Percentiles rank a stretch among this genome's conserved stretches.
phyloP scores from a whole-genome alignment of 2,888 invertebrate genomes.

The Chrysolina oricalcia region DNA sequence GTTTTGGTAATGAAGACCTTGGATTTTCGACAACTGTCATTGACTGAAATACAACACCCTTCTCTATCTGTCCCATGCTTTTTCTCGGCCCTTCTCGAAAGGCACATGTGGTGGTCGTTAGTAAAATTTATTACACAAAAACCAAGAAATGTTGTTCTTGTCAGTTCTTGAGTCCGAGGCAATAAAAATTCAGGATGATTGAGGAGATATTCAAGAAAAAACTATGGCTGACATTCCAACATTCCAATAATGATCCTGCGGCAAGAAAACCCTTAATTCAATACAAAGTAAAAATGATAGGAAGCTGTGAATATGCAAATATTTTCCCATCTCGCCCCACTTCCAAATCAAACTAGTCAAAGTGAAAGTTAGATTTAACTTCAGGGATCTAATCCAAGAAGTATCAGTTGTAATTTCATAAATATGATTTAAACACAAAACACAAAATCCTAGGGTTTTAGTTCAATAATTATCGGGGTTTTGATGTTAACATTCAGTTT shows the following conservation, averaged over 20 bases:
- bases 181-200: background rate
- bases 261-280: no score
- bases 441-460: no score
- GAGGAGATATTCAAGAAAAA: background rate
- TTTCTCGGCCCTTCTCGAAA: background rate
- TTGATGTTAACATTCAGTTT: no score
- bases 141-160: conserved; percentile 9
- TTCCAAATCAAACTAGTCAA: no score
- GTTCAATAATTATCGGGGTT: no score
- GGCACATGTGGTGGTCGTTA: conserved; percentile 21
- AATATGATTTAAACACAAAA: no score
- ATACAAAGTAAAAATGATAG: no score
- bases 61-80: background rate
- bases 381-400: no score
- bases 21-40: conserved; percentile 23
- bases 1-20: conserved; percentile 29
- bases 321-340: no score
- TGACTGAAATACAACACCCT: conserved; percentile 27
- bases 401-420: no score
- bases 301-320: no score
- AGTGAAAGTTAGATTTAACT: no score
- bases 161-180: background rate
- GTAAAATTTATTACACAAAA: conserved; percentile 15
- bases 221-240: background rate
- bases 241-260: background rate